Evolutionary conservation across 2,113 vertebrate species (phyloP).

Genomic region (Heterochromis multidens): DNA sequence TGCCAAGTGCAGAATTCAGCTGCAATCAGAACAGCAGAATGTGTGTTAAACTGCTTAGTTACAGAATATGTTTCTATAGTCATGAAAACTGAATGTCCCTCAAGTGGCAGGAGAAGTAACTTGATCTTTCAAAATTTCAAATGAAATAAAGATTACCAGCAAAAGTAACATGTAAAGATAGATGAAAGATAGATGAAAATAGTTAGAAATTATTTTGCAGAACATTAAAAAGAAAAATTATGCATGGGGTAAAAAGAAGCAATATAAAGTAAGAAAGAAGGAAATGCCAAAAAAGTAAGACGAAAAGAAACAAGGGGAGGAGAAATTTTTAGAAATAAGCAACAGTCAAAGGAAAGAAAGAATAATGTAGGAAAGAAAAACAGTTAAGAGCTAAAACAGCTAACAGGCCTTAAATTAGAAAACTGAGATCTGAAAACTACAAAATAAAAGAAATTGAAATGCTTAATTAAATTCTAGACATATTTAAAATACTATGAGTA

Average conservation of each 20-base stretch:
- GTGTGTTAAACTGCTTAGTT: neutral
- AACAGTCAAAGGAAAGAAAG: neutral
- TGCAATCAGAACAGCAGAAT: neutral
- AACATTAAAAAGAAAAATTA: neutral
- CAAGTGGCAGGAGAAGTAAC: neutral
- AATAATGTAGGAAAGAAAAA: neutral
- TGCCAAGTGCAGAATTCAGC: neutral
- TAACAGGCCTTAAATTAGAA: neutral
- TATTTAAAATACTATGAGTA: neutral
- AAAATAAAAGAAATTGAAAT: neutral
- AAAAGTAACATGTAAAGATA: neutral
- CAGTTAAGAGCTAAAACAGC: neutral
- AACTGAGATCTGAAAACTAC: neutral
- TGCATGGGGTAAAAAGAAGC: neutral
- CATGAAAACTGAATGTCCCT: neutral
- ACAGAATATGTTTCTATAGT: neutral
- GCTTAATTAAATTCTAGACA: neutral
- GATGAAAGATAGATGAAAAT: neutral
- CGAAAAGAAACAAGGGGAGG: neutral
- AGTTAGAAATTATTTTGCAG: neutral
- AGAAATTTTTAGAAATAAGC: neutral
- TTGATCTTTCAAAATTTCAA: neutral
- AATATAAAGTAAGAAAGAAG: neutral
- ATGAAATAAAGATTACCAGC: fast-evolving
- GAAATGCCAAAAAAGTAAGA: fast-evolving